Base-by-base conservation (phyloP, 2,113 vertebrate genomes). In the Phoxinus phoxinus region DNA sequence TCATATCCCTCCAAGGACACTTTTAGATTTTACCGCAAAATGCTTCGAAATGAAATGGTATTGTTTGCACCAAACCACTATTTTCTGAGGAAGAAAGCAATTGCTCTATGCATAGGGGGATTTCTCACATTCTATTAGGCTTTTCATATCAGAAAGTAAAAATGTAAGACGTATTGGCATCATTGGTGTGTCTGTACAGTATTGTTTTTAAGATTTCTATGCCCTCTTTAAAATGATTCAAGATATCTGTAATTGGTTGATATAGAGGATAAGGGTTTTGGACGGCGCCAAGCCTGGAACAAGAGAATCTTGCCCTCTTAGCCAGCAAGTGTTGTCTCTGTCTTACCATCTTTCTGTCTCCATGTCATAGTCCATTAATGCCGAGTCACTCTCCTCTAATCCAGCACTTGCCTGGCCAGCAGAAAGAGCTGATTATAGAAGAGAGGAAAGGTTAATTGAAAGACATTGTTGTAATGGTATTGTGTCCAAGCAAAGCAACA, bases 371-470 rank as follows among this genome's bases (percentile, higher is more conserved):
- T 81, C 48, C 88, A 91, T 90, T 89, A 91, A 91, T 65, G 82
- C 75, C 73, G 59, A 87, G 58, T 90, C 90, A 87, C 86, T 86
- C 85, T 88, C 8, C 35, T 37, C 65, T 86, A 88, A 86, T 89
- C 84, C 84, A 44, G 79, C 53, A 86, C 85, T 83, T 87, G 76
- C 88, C 69, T 88, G 88, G 87, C 56, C 90, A 91, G 84, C 86
- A 91, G 86, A 89, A 63, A 82, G 84, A 83, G 87, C 78, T 79
- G 37, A 88, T 89, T 89, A 46, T 58, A 21, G 89, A 88, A 91
- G 89, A 89, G 88, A 84, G 58, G 88, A 73, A 87, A 91, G 90
- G 91, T 92, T 90, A 92, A 91, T 90, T 86, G 90, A 89, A 91
- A 91, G 90, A 86, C 77, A 83, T 85, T 63, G 72, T 76, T 89